Evolutionary conservation across 2,888 invertebrate genomes (phyloP).

Genomic region (Mactromeris polynyma): DNA sequence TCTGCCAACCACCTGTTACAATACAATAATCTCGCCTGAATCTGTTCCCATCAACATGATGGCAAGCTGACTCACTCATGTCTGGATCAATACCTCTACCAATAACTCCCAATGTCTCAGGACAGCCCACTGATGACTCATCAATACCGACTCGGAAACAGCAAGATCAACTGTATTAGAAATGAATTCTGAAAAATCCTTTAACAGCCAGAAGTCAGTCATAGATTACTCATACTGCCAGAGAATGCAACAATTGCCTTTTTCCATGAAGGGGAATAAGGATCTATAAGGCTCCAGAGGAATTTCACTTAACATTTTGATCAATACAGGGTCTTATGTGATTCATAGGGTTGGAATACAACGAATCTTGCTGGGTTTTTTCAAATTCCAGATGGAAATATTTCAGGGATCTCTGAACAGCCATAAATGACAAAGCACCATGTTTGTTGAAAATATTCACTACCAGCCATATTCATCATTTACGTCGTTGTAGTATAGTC

Average conservation of each 20-base stretch:
- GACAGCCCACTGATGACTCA: conserved; percentile 22
- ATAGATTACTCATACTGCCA: conserved; percentile 35
- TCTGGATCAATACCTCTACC: conserved; percentile 37
- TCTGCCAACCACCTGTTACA: conserved; percentile 32
- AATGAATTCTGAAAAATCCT: conserved; percentile 34
- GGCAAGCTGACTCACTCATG: conserved; percentile 31
- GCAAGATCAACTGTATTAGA: conserved; percentile 35
- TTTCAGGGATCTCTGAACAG: neutral
- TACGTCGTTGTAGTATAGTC: too few relatives aligned
- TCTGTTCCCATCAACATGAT: conserved; percentile 38
- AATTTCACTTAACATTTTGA: conserved; percentile 10
- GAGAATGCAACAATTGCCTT: conserved; percentile 34
- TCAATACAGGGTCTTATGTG: conserved; percentile 35
- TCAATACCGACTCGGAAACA: neutral
- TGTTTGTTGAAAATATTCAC: neutral
- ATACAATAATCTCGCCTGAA: conserved; percentile 17
- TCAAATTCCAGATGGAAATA: neutral
- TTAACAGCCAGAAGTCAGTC: conserved; percentile 20
- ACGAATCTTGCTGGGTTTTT: neutral
- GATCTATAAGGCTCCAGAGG: conserved; percentile 27
- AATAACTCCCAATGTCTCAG: conserved; percentile 42
- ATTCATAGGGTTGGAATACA: conserved; percentile 15
- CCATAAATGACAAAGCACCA: neutral
- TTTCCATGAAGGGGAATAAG: conserved; percentile 22
- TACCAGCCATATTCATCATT: too few relatives aligned